Evolutionary conservation across 1,140 invertebrate genomes (phyloP).

Genomic region (Drosophila melanica): DNA sequence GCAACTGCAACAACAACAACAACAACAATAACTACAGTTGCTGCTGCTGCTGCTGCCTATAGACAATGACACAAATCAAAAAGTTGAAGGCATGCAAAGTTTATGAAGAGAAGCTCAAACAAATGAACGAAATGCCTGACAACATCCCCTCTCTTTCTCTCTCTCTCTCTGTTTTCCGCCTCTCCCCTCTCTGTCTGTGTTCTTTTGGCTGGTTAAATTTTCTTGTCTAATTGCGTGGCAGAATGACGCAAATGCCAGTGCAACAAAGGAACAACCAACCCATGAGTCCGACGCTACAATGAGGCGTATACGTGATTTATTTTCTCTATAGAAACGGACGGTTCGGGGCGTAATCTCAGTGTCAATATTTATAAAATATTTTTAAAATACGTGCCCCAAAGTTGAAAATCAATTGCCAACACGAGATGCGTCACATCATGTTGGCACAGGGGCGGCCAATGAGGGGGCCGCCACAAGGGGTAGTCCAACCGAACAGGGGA

Average conservation of each 20-base stretch:
- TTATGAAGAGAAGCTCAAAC: constrained; percentile 22
- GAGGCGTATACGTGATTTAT: constrained; percentile 77
- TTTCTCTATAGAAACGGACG: neutral
- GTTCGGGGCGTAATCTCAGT: constrained; percentile 38
- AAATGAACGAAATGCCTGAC: constrained; percentile 20
- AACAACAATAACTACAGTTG: constrained; percentile 12
- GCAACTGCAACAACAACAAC: constrained; percentile 8
- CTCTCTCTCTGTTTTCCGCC: neutral
- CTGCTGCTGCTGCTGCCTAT: constrained; percentile 29
- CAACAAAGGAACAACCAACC: neutral
- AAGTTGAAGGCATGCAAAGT: constrained; percentile 57
- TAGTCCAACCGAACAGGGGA: neutral
- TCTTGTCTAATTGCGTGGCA: constrained; percentile 69
- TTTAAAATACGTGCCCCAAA: constrained; percentile 75
- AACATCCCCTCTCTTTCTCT: neutral
- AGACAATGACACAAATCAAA: constrained; percentile 78
- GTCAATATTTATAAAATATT: constrained; percentile 82
- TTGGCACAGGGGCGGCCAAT: neutral
- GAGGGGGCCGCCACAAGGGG: too few species aligned
- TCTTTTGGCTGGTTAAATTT: constrained; percentile 52
- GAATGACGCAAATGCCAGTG: constrained; percentile 12
- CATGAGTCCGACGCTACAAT: constrained; percentile 6
- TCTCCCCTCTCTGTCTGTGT: neutral
- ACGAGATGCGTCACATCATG: constrained; percentile 57
- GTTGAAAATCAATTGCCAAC: constrained; percentile 73